phyloP scores from a whole-genome alignment of 2,888 invertebrate genomes.

The Fragum sueziense region DNA sequence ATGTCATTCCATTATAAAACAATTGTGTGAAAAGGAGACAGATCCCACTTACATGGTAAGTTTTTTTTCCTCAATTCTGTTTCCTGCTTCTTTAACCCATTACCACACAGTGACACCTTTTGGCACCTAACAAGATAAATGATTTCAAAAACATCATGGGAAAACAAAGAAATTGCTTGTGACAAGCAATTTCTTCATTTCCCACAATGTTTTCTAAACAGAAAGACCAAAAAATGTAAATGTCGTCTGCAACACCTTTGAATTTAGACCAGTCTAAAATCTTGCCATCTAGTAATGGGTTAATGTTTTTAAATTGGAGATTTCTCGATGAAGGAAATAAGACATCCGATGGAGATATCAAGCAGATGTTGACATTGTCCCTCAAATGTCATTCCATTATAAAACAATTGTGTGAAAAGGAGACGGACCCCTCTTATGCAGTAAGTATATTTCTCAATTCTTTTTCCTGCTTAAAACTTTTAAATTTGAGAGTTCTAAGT shows the following conservation, averaged over 20 bases:
- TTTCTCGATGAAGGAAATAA: constrained; percentile 72
- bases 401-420: constrained; percentile 57
- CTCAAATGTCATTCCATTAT: constrained; percentile 68
- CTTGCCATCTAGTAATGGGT: too few relatives aligned
- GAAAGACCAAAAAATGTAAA: too few relatives aligned
- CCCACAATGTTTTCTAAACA: background rate
- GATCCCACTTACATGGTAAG: constrained; percentile 64
- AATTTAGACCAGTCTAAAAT: too few relatives aligned
- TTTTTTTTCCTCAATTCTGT: background rate
- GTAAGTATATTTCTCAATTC: constrained; percentile 37
- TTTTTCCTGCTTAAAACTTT: too few relatives aligned
- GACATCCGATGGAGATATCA: constrained; percentile 71
- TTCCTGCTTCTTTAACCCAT: too few relatives aligned
- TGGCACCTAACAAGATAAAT: too few relatives aligned
- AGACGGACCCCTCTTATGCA: constrained; percentile 61
- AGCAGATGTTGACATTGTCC: constrained; percentile 68
- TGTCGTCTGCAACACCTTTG: too few relatives aligned
- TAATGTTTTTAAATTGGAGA: constrained; percentile 67
- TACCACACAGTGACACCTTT: too few relatives aligned
- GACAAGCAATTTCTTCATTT: background rate
- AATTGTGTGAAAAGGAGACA: constrained; percentile 59
- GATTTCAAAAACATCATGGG: too few relatives aligned
- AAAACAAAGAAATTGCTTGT: too few relatives aligned
- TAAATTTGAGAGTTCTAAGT: too few relatives aligned
- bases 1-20: constrained; percentile 66